A percentile compares a stretch with the other conserved stretches of the same genome.
Conservation (phyloP, 2,888 invertebrate species). For the Xanthia togata region DNA sequence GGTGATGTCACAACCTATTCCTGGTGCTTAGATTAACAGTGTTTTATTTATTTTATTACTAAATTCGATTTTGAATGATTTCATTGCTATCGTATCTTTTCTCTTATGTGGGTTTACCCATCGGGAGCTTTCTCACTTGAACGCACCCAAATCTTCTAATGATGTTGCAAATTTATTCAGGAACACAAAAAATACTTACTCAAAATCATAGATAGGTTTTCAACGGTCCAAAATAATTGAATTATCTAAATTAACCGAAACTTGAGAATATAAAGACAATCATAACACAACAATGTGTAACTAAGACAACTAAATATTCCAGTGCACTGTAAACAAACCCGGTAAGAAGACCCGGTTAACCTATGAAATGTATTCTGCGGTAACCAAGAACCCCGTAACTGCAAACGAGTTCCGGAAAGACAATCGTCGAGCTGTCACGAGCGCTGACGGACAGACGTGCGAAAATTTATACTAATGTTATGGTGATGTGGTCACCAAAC, state of each 20-base stretch:
- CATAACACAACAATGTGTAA: not conserved
- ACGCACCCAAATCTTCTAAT: not conserved
- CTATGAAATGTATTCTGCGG: constrained; percentile 53
- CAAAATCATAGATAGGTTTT: not conserved
- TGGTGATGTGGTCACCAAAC: constrained; percentile 4
- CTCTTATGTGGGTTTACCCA: not conserved
- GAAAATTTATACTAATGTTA: constrained; percentile 77
- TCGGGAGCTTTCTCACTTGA: not conserved
- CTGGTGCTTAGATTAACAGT: not conserved
- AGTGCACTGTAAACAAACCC: constrained; percentile 28
- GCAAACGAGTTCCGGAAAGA: constrained; percentile 74
- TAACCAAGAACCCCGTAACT: constrained; percentile 62
- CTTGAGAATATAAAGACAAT: not conserved
- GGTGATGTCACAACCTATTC: constrained; percentile 44
- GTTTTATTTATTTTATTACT: not conserved
- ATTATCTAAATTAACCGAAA: no score
- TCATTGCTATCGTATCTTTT: not conserved
- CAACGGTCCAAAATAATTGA: no score
- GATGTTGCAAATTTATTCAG: not conserved
- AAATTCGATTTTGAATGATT: not conserved
- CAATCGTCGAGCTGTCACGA: constrained; percentile 71
- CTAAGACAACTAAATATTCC: not conserved
- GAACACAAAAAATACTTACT: not conserved
- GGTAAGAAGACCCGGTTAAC: constrained; percentile 57
- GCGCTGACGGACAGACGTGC: constrained; percentile 71